phyloP scores from a whole-genome alignment of 2,113 vertebrate genomes.

The Asarcornis scutulata region DNA sequence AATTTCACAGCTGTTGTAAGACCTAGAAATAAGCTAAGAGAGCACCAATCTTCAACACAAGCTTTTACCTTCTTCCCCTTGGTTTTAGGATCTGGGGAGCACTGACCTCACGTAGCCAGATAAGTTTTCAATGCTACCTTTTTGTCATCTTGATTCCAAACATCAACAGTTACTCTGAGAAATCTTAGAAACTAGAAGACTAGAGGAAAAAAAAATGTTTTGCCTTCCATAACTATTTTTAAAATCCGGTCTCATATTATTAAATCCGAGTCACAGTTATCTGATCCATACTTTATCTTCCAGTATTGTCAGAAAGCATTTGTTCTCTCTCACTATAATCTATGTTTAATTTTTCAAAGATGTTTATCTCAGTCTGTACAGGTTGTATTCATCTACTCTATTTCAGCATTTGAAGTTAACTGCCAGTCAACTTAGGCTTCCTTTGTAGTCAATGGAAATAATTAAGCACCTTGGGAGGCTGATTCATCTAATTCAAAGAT shows the following conservation, averaged over 20 bases:
- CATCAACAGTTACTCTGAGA: neutral
- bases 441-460: neutral
- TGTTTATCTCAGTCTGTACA: neutral
- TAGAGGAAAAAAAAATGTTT: neutral
- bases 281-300: neutral
- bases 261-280: neutral
- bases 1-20: neutral
- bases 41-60: neutral
- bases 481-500: slow-evolving; percentile 17
- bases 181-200: neutral
- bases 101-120: neutral
- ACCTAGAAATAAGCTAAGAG: neutral
- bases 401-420: neutral
- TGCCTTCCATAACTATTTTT: neutral
- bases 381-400: neutral
- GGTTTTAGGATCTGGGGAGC: neutral
- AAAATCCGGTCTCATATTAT: neutral
- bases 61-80: neutral
- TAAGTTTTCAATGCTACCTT: neutral
- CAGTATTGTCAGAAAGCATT: neutral
- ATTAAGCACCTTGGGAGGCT: neutral
- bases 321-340: neutral
- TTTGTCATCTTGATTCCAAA: neutral
- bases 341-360: neutral
- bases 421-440: neutral